Evolutionary conservation across 2,797 vertebrate genomes (phyloP).

Genomic region (Sebastes nivosus): DNA sequence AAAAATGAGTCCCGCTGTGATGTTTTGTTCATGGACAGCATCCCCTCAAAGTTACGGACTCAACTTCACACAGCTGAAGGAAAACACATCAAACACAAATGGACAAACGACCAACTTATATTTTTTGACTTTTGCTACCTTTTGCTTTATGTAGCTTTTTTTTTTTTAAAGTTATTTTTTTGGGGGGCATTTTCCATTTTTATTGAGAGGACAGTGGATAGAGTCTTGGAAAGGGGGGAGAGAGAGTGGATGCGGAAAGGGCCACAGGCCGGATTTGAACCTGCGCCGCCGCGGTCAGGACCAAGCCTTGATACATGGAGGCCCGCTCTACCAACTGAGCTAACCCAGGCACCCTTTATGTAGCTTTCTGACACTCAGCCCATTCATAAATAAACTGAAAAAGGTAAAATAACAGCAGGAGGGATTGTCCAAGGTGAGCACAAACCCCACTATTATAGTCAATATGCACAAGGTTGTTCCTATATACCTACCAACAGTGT

Average conservation of each 20-base stretch:
- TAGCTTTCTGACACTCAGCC: slow-evolving; percentile 8
- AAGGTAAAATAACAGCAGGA: slow-evolving; percentile 17
- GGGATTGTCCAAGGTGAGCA: slow-evolving; percentile 23
- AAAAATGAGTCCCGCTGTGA: slow-evolving; percentile 27
- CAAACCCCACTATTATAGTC: slow-evolving; percentile 33
- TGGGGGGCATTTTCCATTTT: no score
- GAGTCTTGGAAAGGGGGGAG: no score
- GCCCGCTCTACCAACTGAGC: no score
- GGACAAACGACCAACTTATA: not conserved
- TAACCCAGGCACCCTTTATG: not conserved
- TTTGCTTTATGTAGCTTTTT: not conserved
- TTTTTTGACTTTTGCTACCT: not conserved
- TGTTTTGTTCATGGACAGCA: slow-evolving; percentile 1
- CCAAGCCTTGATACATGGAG: no score
- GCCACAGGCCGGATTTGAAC: no score
- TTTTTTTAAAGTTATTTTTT: no score
- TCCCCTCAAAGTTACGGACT: not conserved
- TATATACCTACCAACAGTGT: not conserved
- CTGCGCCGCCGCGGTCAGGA: no score
- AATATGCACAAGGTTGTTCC: slow-evolving; percentile 35
- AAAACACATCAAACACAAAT: not conserved
- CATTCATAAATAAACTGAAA: not conserved
- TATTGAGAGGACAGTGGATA: no score
- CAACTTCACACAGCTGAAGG: not conserved
- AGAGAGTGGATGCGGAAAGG: no score